A percentile compares a stretch with the other conserved stretches of the same genome.
phyloP scores from a whole-genome alignment of 2,113 vertebrate genomes.

The Nycticryphes semicollaris region DNA sequence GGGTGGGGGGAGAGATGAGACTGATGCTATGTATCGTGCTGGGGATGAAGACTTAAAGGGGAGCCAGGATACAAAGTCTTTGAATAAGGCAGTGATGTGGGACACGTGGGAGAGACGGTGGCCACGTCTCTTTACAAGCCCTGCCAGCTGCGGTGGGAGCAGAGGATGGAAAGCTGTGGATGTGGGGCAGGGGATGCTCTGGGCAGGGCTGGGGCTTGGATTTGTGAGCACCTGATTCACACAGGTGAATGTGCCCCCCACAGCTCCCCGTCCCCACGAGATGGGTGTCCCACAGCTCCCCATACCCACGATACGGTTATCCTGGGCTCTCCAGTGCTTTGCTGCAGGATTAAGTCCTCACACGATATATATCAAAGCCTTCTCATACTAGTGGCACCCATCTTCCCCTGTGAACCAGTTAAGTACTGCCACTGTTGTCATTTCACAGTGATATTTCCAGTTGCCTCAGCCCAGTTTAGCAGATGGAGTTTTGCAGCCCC shows the following conservation, averaged over 20 bases:
- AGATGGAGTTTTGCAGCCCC: background rate
- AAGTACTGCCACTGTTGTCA: rapidly evolving
- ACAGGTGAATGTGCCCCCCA: too few species aligned
- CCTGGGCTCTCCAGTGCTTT: background rate
- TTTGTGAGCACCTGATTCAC: background rate
- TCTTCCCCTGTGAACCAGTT: background rate
- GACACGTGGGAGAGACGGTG: rapidly evolving
- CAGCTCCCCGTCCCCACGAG: background rate
- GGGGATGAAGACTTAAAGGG: background rate
- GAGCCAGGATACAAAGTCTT: background rate
- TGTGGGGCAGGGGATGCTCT: background rate
- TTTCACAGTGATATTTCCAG: background rate
- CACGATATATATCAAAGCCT: background rate
- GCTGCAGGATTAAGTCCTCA: background rate
- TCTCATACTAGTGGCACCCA: rapidly evolving
- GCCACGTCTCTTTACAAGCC: rapidly evolving
- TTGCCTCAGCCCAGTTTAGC: too few species aligned
- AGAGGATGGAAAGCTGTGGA: background rate
- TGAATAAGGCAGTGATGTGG: rapidly evolving
- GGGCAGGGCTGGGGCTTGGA: background rate
- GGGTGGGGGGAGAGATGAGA: too few species aligned
- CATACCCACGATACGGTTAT: rapidly evolving
- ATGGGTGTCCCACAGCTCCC: background rate
- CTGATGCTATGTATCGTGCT: rapidly evolving
- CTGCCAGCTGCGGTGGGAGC: background rate